These are phyloP conservation scores for Ectemnius lituratus DNA, from an alignment of 2,888 invertebrate genomes.

Conservation along the genomic window DNA sequence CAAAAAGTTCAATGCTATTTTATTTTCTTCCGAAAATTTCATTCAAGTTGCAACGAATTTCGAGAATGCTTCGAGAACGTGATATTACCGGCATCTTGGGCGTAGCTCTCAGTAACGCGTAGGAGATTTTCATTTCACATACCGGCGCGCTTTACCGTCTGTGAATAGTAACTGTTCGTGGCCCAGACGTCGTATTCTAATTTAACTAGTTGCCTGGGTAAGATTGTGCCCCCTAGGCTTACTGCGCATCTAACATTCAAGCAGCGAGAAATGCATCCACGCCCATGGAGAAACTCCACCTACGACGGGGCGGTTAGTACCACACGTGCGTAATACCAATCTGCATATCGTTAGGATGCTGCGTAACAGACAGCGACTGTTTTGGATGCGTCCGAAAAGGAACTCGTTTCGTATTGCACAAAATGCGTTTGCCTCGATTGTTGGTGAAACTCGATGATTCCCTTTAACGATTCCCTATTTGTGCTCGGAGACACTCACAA, in stretches of 20 bases:
- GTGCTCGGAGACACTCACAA: too few relatives aligned
- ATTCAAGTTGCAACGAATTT: too few relatives aligned
- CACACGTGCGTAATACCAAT: slow-evolving; percentile 31
- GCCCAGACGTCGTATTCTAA: slow-evolving; percentile 46
- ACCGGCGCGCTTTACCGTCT: slow-evolving; percentile 24
- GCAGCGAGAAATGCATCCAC: slow-evolving; percentile 24
- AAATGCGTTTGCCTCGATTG: not conserved
- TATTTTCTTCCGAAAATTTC: too few relatives aligned
- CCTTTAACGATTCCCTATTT: too few relatives aligned
- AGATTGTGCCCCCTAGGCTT: slow-evolving; percentile 57
- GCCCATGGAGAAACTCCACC: slow-evolving; percentile 7
- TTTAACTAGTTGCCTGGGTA: slow-evolving; percentile 56
- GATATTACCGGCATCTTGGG: not conserved
- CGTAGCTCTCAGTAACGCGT: not conserved
- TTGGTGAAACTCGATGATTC: too few relatives aligned
- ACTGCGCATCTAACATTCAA: slow-evolving; percentile 15
- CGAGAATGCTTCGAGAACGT: too few relatives aligned
- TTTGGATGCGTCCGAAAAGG: too few relatives aligned
- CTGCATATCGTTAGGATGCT: slow-evolving; percentile 32
- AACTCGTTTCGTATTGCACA: too few relatives aligned
- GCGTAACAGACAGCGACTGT: not conserved
- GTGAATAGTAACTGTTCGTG: slow-evolving; percentile 47
- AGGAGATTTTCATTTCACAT: slow-evolving; percentile 7
- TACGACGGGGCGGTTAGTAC: not conserved
- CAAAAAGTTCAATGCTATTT: too few relatives aligned